Evolutionary conservation across 2,797 vertebrate genomes (phyloP).

Genomic region (Gobionotothen gibberifrons): DNA sequence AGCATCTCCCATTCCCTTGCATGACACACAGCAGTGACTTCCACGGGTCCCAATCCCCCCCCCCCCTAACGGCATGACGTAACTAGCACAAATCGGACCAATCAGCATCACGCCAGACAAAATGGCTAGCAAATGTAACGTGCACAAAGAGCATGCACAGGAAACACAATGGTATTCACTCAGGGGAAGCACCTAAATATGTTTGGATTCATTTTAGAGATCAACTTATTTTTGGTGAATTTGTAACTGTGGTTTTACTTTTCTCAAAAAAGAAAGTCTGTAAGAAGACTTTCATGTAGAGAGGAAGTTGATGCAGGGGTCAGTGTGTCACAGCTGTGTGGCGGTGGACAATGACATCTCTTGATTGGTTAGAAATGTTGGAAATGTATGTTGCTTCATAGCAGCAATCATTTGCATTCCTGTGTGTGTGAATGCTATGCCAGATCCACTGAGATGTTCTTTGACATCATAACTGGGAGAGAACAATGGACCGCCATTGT

Average conservation of each 20-base stretch:
- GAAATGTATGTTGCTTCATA: conserved; percentile 54
- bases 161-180: conserved; percentile 67
- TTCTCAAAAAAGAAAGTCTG: conserved; percentile 8
- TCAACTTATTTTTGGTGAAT: conserved; percentile 25
- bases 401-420: conserved; percentile 38
- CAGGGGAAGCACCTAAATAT: conserved; percentile 44
- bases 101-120: conserved; percentile 35
- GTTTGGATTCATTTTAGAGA: conserved; percentile 51
- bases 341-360: conserved; percentile 41
- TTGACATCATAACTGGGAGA: background rate
- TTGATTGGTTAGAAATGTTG: conserved; percentile 50
- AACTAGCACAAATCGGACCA: conserved; percentile 44
- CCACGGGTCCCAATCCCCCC: conserved; percentile 17
- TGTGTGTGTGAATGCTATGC: conserved; percentile 25
- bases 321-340: conserved; percentile 59
- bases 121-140: conserved; percentile 54
- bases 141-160: conserved; percentile 27
- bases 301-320: conserved; percentile 54
- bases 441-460: conserved; percentile 26
- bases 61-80: conserved; percentile 38
- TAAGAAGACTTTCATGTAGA: conserved; percentile 44
- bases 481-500: conserved; percentile 18
- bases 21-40: conserved; percentile 50
- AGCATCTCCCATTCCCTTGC: conserved; percentile 5
- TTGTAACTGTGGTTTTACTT: conserved; percentile 24